Base-by-base conservation (phyloP, 2,888 invertebrate species). In the Chalcis sispes region DNA sequence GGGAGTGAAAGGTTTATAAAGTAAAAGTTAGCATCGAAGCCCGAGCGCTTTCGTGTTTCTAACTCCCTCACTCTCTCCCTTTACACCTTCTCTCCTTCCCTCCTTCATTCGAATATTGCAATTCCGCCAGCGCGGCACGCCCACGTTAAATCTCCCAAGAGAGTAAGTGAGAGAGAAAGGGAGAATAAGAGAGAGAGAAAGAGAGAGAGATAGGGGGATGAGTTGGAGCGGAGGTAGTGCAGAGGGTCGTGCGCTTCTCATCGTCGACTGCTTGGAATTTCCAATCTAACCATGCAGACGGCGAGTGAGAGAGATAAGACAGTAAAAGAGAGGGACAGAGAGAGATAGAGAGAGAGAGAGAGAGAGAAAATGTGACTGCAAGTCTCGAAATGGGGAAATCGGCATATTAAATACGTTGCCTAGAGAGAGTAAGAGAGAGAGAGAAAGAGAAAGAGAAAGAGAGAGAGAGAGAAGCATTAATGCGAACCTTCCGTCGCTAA, bases 51-150 rank as follows among this genome's bases (percentile, higher is more conserved):
- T 29, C 59, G 32, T 40, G 15, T 71, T 36, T 61, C 61, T 61
- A 64, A 27, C 40, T 36, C 46, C 52, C 42, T 18, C 20, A 7
- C 54, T 66, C 71, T 61, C 64, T 54, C 42, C 69, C 73, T 64
- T n/a, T n/a, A n/a, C n/a, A n/a, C n/a, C n/a, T n/a, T n/a, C n/a
- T n/a, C n/a, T n/a, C 58, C 65, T 54, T 52, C 54, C 52, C 75
- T 56, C 50, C 70, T 69, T 72, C 64, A 70, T 59, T 67, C 75
- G 61, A 66, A 79, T 77, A 80, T 78, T 79, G 78, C 66, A 23
- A 64, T 72, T 64, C 50, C 50, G 64, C 52, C 52, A 32, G 46
- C 54, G 4, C 32, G 54, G 61, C 71, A 74, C 62, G 48, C 32
- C 32, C 48, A 42, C 48, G 15, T 20, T 27, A 54, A 23, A 46